Evolutionary conservation across 1,140 invertebrate species (phyloP), one percentile per base, ranked within the genome.

Genomic region (Apis dorsata): DNA sequence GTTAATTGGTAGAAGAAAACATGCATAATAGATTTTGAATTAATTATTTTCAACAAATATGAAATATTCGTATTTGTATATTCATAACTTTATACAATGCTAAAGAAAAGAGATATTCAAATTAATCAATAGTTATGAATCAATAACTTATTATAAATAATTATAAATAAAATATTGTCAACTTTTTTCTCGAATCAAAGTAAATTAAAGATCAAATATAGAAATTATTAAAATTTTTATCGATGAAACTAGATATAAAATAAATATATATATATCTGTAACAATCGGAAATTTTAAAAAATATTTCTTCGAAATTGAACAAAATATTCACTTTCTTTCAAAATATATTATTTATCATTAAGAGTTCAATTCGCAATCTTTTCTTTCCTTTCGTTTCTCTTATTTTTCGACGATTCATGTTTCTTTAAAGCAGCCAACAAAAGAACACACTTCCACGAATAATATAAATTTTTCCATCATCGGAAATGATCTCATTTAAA

Each of bases 401-500:
- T 60, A 28, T 21, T n/a, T 53, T 19, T 12, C n/a, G 49, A 19
- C 66, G 75, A 77, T n/a, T 77, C 62, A 44, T 5, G 19, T 13
- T 17, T 11, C 19, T 34, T 55, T n/a, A n/a, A 65, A 66, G n/a
- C 21, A 28, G 5, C 2, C 0, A 4, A 1, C 19, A 21, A 49
- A 28, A 24, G 12, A 66, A 24, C 44, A 34, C 62, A 57, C 4
- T 79, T 69, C 65, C 53, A 75, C 28, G 71, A 74, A 71, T 53
- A 13, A 21, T 57, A 17, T 13, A 17, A 55, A 28, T 49, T 57
- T 28, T 11, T 77, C 73, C 34, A 66, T 51, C 62, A 60, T 68
- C 71, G 28, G 51, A 59, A 57, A 53, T 57, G 2, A 15, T 44
- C 44, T 69, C 17, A 7, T 63, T 62, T 24, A 34, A 77, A 70